Conservation (phyloP, 2,888 invertebrate genomes). For the Xestia c-nigrum region DNA sequence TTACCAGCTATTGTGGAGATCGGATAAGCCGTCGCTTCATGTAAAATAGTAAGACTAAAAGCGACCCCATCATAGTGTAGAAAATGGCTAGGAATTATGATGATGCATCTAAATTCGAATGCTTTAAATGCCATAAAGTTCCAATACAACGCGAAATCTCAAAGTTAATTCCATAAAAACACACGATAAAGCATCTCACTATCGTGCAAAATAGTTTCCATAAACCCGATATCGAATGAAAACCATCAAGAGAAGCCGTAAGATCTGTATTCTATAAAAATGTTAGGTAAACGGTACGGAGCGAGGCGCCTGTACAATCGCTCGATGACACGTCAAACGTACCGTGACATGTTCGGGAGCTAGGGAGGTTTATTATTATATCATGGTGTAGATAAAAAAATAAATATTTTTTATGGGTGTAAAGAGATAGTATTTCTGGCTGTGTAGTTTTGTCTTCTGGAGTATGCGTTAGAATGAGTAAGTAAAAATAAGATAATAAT, state of each 20-base stretch:
- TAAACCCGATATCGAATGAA: slow-evolving; percentile 40
- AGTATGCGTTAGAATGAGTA: background rate
- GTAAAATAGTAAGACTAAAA: no score
- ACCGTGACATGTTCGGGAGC: slow-evolving; percentile 50
- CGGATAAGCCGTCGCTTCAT: no score
- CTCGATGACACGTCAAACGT: slow-evolving; percentile 59
- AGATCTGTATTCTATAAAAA: slow-evolving; percentile 62
- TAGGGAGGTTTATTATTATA: slow-evolving; percentile 26
- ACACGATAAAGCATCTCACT: background rate
- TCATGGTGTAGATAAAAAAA: background rate
- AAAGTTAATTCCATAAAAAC: background rate
- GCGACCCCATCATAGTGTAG: no score
- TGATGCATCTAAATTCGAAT: background rate
- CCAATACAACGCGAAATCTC: background rate
- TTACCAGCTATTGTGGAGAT: no score
- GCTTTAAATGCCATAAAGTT: background rate
- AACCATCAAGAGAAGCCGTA: slow-evolving; percentile 44
- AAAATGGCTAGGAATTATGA: no score
- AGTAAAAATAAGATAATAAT: background rate
- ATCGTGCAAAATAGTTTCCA: slow-evolving; percentile 14
- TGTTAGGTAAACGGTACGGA: slow-evolving; percentile 56
- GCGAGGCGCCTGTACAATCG: slow-evolving; percentile 55
- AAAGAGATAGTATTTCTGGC: background rate
- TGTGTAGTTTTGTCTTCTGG: background rate
- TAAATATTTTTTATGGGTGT: background rate